Evolutionary conservation across 2,113 vertebrate species (phyloP).

Genomic region (Hypomesus transpacificus): DNA sequence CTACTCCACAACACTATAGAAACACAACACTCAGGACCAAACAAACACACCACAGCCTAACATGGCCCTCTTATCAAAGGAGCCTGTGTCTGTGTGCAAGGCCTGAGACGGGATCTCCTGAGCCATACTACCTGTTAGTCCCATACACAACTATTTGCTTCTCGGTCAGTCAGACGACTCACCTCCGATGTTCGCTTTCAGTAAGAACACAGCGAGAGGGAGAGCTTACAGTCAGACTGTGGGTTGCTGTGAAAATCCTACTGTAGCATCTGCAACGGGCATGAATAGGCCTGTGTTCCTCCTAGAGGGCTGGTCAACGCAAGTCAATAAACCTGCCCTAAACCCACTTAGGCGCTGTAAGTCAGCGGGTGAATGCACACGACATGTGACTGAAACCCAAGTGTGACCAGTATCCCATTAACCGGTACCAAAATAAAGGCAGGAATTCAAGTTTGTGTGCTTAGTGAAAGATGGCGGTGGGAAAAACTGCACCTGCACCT

Average conservation of each 20-base stretch:
- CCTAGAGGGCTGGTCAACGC: neutral
- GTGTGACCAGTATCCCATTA: neutral
- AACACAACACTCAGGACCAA: constrained; percentile 17
- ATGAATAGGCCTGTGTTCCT: constrained; percentile 3
- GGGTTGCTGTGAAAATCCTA: neutral
- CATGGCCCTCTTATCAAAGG: neutral
- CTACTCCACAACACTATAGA: constrained; percentile 16
- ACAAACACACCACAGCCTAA: neutral
- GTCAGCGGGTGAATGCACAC: constrained; percentile 15
- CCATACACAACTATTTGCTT: neutral
- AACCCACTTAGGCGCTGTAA: constrained; percentile 25
- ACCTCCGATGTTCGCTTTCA: neutral
- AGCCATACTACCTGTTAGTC: constrained; percentile 13
- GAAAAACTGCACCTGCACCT: neutral
- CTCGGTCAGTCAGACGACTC: neutral
- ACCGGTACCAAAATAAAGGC: constrained; percentile 1
- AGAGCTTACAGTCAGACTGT: too few relatives aligned
- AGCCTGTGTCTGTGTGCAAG: constrained; percentile 2
- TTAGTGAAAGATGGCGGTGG: neutral
- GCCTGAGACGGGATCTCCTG: constrained; percentile 16
- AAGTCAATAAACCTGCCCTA: constrained; percentile 15
- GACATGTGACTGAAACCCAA: neutral
- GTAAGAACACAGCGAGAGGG: too few relatives aligned
- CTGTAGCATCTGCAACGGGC: neutral
- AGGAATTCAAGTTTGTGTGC: neutral